Conservation (phyloP, 2,113 vertebrate genomes). For the Pollimyrus isidori region DNA sequence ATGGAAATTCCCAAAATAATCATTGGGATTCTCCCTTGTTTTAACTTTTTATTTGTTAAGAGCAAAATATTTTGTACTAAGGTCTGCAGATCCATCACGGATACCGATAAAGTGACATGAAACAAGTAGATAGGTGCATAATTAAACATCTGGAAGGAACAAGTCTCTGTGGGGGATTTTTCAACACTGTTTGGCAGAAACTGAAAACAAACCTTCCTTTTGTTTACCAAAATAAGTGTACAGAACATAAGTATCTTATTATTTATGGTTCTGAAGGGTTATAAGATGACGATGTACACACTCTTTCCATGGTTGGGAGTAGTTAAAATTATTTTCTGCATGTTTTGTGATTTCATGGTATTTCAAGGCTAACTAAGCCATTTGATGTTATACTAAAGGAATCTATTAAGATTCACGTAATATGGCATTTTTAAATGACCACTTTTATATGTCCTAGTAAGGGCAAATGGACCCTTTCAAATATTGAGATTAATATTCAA, state of each 20-base stretch:
- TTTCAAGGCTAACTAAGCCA: slow-evolving; percentile 36
- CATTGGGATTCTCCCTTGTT: not conserved
- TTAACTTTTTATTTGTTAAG: not conserved
- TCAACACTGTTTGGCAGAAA: slow-evolving; percentile 32
- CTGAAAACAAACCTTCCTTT: slow-evolving; percentile 25
- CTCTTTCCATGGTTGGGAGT: slow-evolving; percentile 36
- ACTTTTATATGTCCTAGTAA: slow-evolving; percentile 33
- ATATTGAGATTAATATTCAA: slow-evolving; percentile 37
- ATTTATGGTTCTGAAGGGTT: slow-evolving; percentile 28
- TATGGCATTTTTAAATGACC: slow-evolving; percentile 41
- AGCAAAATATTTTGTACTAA: not conserved
- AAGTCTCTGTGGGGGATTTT: slow-evolving; percentile 40
- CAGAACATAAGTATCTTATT: slow-evolving; percentile 28
- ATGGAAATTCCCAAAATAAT: not conserved
- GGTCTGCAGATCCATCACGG: not conserved
- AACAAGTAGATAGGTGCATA: slow-evolving; percentile 22
- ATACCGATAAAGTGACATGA: slow-evolving; percentile 21
- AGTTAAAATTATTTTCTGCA: slow-evolving; percentile 50
- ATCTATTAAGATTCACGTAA: slow-evolving; percentile 50
- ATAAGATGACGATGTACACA: slow-evolving; percentile 38
- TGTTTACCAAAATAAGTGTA: slow-evolving; percentile 20
- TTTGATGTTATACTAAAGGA: slow-evolving; percentile 55
- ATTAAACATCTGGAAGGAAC: slow-evolving; percentile 33
- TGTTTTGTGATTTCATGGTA: slow-evolving; percentile 50
- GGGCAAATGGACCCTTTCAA: slow-evolving; percentile 40